These are phyloP conservation scores for Alosa sapidissima DNA, from an alignment of 2,797 vertebrate genomes.

Conservation along the genomic window DNA sequence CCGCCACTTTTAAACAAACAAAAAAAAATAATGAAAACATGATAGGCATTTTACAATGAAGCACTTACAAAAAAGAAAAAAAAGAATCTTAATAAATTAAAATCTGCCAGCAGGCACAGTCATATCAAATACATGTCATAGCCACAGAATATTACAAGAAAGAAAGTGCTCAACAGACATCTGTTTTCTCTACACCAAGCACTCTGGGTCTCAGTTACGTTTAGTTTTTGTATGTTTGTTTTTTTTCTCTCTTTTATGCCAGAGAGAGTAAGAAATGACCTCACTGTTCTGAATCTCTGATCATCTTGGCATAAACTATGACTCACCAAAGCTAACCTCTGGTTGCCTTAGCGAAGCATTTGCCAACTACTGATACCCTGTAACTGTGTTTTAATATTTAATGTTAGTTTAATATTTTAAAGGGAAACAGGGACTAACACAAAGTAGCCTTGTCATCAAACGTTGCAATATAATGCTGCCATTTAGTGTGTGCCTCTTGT, in stretches of 20 bases:
- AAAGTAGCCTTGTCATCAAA: neutral
- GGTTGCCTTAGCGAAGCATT: neutral
- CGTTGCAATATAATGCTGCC: neutral
- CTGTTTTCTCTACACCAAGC: constrained; percentile 59
- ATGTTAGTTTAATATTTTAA: neutral
- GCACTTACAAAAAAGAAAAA: constrained; percentile 53
- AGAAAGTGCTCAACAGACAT: constrained; percentile 71
- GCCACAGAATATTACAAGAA: constrained; percentile 74
- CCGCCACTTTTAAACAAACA: neutral
- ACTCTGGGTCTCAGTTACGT: constrained; percentile 35
- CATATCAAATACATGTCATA: constrained; percentile 79
- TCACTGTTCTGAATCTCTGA: constrained; percentile 22
- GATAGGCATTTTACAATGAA: constrained; percentile 64
- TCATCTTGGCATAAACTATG: neutral
- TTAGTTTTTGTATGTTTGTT: neutral
- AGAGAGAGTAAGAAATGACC: neutral
- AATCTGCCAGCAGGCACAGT: constrained; percentile 76
- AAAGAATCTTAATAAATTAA: constrained; percentile 47
- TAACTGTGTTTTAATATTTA: neutral
- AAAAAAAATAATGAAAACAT: neutral
- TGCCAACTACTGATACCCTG: neutral
- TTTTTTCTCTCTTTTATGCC: neutral
- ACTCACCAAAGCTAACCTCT: constrained; percentile 6
- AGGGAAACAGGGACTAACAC: constrained; percentile 5
- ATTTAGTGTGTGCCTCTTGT: neutral